phyloP scores from a whole-genome alignment of 2,797 vertebrate genomes.

The Knipowitschia caucasica region DNA sequence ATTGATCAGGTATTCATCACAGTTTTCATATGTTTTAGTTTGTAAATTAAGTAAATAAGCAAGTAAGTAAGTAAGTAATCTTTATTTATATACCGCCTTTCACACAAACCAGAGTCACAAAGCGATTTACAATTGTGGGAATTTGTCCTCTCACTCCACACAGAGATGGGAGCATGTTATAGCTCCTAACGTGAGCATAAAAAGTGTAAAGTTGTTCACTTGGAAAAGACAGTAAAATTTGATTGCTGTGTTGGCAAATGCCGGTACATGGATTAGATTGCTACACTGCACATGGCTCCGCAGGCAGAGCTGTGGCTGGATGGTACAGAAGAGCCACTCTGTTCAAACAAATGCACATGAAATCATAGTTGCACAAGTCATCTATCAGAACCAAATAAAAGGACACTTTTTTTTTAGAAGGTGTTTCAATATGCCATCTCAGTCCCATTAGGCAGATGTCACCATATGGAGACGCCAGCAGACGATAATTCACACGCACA shows the following conservation, averaged over 20 bases:
- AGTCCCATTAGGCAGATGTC: conserved; percentile 62
- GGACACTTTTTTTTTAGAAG: conserved; percentile 47
- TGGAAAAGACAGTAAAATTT: conserved; percentile 48
- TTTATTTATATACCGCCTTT: too few species aligned
- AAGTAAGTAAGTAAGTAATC: too few species aligned
- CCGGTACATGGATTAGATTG: conserved; percentile 58
- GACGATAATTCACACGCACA: conserved; percentile 46
- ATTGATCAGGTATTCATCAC: too few species aligned
- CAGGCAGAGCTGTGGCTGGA: conserved; percentile 54
- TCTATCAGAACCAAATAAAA: conserved; percentile 65
- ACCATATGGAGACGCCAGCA: conserved; percentile 51
- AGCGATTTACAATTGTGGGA: too few species aligned
- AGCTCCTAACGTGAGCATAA: conserved; percentile 33
- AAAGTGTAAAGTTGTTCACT: conserved; percentile 64
- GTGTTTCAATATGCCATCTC: conserved; percentile 29
- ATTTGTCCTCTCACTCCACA: too few species aligned
- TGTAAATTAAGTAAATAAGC: too few species aligned
- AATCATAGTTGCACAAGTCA: conserved; percentile 58
- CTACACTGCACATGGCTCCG: conserved; percentile 41
- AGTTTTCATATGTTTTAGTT: too few species aligned
- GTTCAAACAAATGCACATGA: conserved; percentile 26
- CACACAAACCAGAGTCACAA: too few species aligned
- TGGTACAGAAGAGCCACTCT: conserved; percentile 11
- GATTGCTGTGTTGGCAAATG: conserved; percentile 62
- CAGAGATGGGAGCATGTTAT: too few species aligned